Evolutionary conservation across 2,113 vertebrate genomes (phyloP), one percentile per base, ranked within the genome.

Genomic region (Tympanuchus pallidicinctus): DNA sequence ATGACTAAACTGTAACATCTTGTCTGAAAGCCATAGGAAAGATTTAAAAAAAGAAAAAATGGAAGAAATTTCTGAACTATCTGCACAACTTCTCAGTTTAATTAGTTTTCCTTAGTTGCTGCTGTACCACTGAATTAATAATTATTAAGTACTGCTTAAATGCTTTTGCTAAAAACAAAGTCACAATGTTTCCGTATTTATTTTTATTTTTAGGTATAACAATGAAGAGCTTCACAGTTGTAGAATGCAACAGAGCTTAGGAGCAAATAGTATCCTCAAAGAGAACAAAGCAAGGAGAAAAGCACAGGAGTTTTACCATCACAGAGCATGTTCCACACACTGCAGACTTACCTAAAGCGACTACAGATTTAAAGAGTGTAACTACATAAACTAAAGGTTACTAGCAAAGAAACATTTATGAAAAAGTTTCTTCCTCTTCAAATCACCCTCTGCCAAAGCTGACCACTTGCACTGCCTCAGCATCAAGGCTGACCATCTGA

Each of bases 281-380:
- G 20, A 57, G 45, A 60, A 25, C 9, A 7, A 36, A 61, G 19
- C 18, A 11, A 61, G 11, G 19, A 21, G 25, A 38, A 36, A 28
- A 50, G 43, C 42, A 36, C 24, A 63, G 34, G 43, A 34, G 28
- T 38, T 61, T 63, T 19, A 10, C 74, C 75, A 25, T 11, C 25
- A 28, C 5, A 38, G 12, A 5, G 17, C 4, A 65, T 4, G 4
- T 27, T 17, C 43, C 7, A 30, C 6, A 2, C 6, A 47, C 0
- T 2, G 0, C 5, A 56, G 43, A 47, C 27, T n/a, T 36, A 32
- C 12, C 40, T 40, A 65, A 45, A 1, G 3, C 6, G 6, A n/a
- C 7, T 24, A 16, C 3, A 24, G 21, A 59, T 19, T 10, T 76
- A 22, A 48, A n/a, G 50, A 83, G 14, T 1, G 1, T 18, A 71